Evolutionary conservation across 2,797 vertebrate genomes (phyloP).

Genomic region (Rhynchonycteris naso): DNA sequence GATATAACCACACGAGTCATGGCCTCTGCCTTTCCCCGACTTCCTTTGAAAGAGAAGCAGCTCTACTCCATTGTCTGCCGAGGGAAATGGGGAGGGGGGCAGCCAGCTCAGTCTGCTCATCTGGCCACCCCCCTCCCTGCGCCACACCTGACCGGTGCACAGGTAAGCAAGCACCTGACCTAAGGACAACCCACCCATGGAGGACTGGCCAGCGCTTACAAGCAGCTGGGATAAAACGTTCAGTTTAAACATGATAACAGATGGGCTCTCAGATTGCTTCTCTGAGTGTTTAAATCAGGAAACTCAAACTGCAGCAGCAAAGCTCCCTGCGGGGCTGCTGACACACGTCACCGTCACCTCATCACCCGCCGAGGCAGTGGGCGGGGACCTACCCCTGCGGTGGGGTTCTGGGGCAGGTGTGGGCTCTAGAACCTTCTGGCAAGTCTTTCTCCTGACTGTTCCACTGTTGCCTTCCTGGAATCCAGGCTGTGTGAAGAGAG

Average conservation of each 20-base stretch:
- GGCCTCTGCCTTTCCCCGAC: background rate
- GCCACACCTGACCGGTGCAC: background rate
- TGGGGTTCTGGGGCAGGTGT: background rate
- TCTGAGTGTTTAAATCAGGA: conserved; percentile 3
- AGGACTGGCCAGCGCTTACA: background rate
- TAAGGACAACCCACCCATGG: background rate
- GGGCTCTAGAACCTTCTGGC: background rate
- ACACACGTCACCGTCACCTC: background rate
- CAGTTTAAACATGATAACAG: background rate
- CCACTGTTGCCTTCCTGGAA: background rate
- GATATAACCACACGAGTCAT: background rate
- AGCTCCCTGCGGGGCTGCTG: background rate
- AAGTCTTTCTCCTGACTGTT: background rate
- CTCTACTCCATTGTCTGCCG: background rate
- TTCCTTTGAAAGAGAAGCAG: background rate
- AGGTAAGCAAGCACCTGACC: background rate
- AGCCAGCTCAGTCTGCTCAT: background rate
- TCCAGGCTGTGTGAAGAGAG: background rate
- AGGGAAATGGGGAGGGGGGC: too few species aligned
- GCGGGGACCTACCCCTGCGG: background rate
- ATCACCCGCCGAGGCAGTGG: background rate
- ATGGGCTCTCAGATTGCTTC: background rate
- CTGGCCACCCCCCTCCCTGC: background rate
- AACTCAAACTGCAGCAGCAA: background rate
- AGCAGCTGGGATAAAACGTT: background rate